Percentiles rank a stretch among this genome's conserved stretches.
Conservation (phyloP, 2,888 invertebrate genomes). For the Digitonthophagus gazella region DNA sequence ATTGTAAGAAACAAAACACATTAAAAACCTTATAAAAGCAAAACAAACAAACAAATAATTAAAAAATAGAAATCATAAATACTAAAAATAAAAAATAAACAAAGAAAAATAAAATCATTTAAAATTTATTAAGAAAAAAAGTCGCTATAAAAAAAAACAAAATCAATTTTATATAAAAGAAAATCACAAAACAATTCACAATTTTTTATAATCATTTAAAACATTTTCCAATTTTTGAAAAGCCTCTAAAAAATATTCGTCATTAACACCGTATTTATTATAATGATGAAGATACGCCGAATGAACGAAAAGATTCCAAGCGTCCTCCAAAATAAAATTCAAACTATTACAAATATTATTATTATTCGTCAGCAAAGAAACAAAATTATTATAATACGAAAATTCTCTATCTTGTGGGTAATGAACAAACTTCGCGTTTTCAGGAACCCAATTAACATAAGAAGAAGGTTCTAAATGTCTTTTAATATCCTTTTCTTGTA, state of each 20-base stretch:
- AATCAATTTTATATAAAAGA: neutral
- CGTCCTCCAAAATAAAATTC: slow-evolving; percentile 49
- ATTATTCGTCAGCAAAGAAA: slow-evolving; percentile 52
- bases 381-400: slow-evolving; percentile 49
- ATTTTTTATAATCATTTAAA: slow-evolving; percentile 50
- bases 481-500: slow-evolving; percentile 42
- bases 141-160: slow-evolving; percentile 13
- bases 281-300: slow-evolving; percentile 57
- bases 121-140: slow-evolving; percentile 10
- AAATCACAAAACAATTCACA: slow-evolving; percentile 32
- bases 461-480: slow-evolving; percentile 39
- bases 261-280: slow-evolving; percentile 51
- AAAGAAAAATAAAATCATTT: slow-evolving; percentile 1
- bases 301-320: slow-evolving; percentile 53
- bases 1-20: no score
- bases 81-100: no score
- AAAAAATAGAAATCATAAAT: no score
- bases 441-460: slow-evolving; percentile 49
- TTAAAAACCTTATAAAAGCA: no score
- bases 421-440: slow-evolving; percentile 42
- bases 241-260: slow-evolving; percentile 52
- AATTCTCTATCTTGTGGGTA: slow-evolving; percentile 49
- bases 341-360: slow-evolving; percentile 47
- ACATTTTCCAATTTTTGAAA: slow-evolving; percentile 54
- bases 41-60: no score